phyloP scores from a whole-genome alignment of 2,113 vertebrate genomes.

The Anarhynchus alexandrinus region DNA sequence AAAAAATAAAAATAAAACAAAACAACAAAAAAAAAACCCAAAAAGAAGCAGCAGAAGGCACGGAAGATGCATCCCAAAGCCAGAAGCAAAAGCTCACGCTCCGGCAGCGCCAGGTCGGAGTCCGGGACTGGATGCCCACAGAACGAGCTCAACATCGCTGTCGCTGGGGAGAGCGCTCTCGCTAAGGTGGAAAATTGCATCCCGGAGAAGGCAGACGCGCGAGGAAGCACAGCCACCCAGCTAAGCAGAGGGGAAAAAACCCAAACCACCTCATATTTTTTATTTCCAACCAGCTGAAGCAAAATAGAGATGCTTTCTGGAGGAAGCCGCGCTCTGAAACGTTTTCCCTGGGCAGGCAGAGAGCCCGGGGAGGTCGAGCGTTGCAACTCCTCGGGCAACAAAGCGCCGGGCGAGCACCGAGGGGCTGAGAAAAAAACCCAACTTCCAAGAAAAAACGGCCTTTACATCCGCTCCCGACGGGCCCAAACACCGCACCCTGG shows the following conservation, averaged over 20 bases:
- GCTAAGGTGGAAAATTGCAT: neutral
- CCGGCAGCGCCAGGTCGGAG: neutral
- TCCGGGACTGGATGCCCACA: neutral
- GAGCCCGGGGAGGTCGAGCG: rapidly evolving
- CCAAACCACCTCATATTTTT: neutral
- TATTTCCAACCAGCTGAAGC: neutral
- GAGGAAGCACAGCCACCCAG: neutral
- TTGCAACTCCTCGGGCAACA: neutral
- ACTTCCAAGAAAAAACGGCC: rapidly evolving
- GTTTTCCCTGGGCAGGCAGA: neutral
- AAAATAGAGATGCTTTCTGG: neutral
- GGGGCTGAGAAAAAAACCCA: neutral
- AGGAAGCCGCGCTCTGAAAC: neutral
- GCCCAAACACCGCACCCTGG: neutral
- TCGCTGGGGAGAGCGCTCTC: neutral
- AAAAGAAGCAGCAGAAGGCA: neutral
- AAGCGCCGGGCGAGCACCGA: neutral
- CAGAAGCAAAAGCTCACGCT: neutral
- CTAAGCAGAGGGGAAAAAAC: neutral
- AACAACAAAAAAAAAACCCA: neutral
- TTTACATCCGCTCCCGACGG: neutral
- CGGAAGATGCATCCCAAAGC: neutral
- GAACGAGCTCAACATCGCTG: neutral
- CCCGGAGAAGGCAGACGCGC: rapidly evolving
- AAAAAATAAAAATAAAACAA: neutral